These are phyloP conservation scores for Cephonodes hylas DNA, from an alignment of 2,888 invertebrate genomes.

Conservation along the genomic window DNA sequence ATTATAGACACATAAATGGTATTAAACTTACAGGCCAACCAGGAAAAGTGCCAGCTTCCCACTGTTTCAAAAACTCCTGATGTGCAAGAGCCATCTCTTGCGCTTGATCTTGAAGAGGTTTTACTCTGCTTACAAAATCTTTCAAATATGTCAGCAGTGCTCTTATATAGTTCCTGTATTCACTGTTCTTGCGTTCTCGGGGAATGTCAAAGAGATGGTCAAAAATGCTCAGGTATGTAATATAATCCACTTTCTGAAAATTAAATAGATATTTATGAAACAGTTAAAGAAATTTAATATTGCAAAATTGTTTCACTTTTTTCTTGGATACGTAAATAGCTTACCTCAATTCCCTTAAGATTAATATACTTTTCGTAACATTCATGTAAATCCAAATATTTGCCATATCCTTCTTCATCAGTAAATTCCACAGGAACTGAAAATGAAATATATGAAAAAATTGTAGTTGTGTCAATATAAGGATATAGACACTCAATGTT, in stretches of 20 bases:
- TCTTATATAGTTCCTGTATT: slow-evolving; percentile 92
- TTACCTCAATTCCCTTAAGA: slow-evolving; percentile 95
- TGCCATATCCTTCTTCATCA: slow-evolving; percentile 99
- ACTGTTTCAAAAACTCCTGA: slow-evolving; percentile 91
- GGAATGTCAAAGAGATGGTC: slow-evolving; percentile 98
- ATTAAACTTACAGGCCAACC: slow-evolving; percentile 91
- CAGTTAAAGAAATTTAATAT: not conserved
- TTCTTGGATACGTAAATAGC: not conserved
- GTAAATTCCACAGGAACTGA: slow-evolving; percentile 95
- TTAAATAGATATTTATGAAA: not conserved
- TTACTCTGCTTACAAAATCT: slow-evolving; percentile 90
- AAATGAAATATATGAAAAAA: slow-evolving; percentile 25
- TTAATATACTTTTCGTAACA: slow-evolving; percentile 98
- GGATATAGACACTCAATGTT: not conserved
- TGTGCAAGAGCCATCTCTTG: slow-evolving; percentile 89
- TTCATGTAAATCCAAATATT: slow-evolving; percentile 97
- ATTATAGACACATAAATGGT: too few species aligned
- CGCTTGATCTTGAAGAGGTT: slow-evolving; percentile 91
- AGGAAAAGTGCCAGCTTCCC: slow-evolving; percentile 94
- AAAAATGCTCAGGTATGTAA: slow-evolving; percentile 95
- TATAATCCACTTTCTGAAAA: slow-evolving; percentile 93
- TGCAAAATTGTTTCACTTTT: too few species aligned
- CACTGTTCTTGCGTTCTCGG: slow-evolving; percentile 93
- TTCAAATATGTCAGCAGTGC: slow-evolving; percentile 92
- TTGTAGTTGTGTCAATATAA: not conserved